Base-by-base conservation (phyloP, 1,140 invertebrate genomes). In the Aplysia californica region DNA sequence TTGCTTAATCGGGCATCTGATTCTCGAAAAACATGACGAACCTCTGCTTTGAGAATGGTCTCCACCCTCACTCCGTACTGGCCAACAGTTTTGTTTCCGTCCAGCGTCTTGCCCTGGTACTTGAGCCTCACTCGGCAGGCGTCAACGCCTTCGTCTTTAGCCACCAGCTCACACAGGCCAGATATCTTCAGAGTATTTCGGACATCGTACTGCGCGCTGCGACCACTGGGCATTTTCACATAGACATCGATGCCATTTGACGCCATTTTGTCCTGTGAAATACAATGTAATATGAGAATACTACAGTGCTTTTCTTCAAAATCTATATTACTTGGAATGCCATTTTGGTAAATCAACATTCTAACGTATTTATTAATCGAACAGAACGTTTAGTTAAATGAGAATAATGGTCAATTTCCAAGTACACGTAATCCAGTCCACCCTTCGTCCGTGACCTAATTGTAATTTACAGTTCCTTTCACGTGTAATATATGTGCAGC, bases 21-120 rank as follows among this genome's bases (percentile, higher is more conserved):
- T n/a, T n/a, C n/a, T n/a, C n/a, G n/a, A n/a, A n/a, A n/a, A 15
- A 6, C 23, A 59, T 35, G 23, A 75, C 76, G 55, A 80, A 86
- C 83, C 79, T 86, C 83, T 23, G 77, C 81, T 69, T 84, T 85
- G 0, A 86, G 59, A 33, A 86, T 84, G 10, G 85, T 86, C 50
- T 86, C 85, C 3, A 77, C 59, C 15, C 82, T 64, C 23, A 86
- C 76, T 41, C 85, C 85, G 20, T 82, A 70, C 23, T 84, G 75
- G 2, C 71, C 74, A 18, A 86, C 66, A 0, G 84, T 79, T 23
- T 80, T 70, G 1, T 23, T 65, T 23, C 58, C 75, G 38, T 84
- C 70, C n/a, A 86, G 77, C 18, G 80, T 36, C 75, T 86, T 86
- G 6, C 85, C 85, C 44, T 84, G 83, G 64, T 86, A 86, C 74